phyloP scores from a whole-genome alignment of 2,113 vertebrate genomes.

The Arizona elegans region DNA sequence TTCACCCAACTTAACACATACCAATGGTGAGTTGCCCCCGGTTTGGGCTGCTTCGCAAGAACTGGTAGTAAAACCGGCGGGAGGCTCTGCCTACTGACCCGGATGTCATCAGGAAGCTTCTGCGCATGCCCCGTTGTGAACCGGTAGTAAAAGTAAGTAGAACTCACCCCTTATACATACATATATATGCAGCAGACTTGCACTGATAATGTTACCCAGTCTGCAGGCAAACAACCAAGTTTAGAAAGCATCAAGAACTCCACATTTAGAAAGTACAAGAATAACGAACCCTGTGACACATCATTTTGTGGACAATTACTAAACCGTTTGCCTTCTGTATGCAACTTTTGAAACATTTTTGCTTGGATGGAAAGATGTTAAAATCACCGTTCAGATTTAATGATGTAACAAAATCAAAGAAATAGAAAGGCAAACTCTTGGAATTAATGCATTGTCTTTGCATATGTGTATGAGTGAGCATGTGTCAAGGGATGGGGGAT shows the following conservation, averaged over 20 bases:
- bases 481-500: not conserved
- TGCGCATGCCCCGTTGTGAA: no score
- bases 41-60: no score
- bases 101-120: no score
- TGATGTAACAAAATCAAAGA: not conserved
- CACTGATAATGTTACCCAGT: not conserved
- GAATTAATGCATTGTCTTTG: not conserved
- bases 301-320: not conserved
- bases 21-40: no score
- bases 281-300: not conserved
- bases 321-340: not conserved
- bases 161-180: no score
- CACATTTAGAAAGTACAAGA: not conserved
- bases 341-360: not conserved
- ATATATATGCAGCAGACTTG: no score
- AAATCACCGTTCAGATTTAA: not conserved
- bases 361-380: not conserved
- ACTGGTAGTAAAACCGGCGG: no score
- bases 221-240: not conserved
- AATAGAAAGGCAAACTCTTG: not conserved
- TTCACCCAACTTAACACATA: no score
- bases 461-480: not conserved
- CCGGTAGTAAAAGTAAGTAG: no score
- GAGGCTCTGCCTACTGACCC: no score
- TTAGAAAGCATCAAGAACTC: not conserved